A percentile compares a stretch with the other conserved stretches of the same genome.
Conservation (phyloP, 1,140 invertebrate genomes). For the Agrypnia vestita region DNA sequence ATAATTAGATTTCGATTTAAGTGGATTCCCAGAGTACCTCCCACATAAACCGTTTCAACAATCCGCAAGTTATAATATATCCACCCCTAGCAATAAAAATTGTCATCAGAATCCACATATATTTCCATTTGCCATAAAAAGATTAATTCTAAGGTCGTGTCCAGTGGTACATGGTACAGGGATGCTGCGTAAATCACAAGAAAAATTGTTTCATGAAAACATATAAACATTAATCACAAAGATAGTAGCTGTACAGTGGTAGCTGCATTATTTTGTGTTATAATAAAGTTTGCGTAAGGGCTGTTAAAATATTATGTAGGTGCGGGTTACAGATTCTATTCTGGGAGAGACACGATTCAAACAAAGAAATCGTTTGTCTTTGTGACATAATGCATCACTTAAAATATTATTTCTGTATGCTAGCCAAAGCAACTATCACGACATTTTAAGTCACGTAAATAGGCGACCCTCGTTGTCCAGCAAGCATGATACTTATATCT, state of each 20-base stretch:
- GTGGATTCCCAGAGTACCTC: not conserved
- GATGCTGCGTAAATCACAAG: conserved; percentile 44
- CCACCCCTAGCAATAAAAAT: conserved; percentile 56
- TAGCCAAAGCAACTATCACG: too few species aligned
- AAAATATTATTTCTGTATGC: too few species aligned
- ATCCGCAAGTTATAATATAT: conserved; percentile 46
- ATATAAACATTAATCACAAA: conserved; percentile 51
- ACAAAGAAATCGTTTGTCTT: too few species aligned
- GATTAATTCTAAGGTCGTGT: conserved; percentile 60
- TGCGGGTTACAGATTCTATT: too few species aligned
- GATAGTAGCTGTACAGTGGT: conserved; percentile 12
- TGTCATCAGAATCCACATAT: conserved; percentile 58
- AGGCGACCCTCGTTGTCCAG: too few species aligned
- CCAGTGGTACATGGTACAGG: conserved; percentile 43
- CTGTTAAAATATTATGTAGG: too few species aligned
- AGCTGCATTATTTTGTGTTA: not conserved
- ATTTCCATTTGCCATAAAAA: conserved; percentile 61
- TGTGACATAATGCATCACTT: too few species aligned
- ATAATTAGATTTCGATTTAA: not conserved
- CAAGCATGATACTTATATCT: too few species aligned
- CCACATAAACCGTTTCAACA: conserved; percentile 45
- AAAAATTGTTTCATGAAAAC: conserved; percentile 58
- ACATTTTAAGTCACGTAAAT: too few species aligned
- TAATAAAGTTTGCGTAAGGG: too few species aligned
- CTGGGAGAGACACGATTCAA: too few species aligned